phyloP scores from a whole-genome alignment of 1,140 invertebrate genomes.

The Aricia agestis region DNA sequence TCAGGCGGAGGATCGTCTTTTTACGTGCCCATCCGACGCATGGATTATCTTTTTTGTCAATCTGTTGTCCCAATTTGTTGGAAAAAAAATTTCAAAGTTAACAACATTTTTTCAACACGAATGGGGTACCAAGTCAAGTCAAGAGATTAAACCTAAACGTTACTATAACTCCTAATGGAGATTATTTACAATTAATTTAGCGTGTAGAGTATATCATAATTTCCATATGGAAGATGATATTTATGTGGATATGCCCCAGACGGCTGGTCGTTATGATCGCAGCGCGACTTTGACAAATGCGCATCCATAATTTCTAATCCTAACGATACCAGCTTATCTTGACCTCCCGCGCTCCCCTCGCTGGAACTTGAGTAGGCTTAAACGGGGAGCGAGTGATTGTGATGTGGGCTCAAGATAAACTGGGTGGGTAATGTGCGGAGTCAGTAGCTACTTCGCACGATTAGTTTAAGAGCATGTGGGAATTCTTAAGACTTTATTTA shows the following conservation, averaged over 20 bases:
- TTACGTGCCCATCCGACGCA: too few relatives aligned
- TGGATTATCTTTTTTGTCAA: too few relatives aligned
- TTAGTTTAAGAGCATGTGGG: slow-evolving; percentile 18
- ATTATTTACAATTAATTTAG: background rate
- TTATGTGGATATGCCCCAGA: slow-evolving; percentile 16
- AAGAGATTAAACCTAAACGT: too few relatives aligned
- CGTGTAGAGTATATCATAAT: background rate
- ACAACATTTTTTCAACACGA: too few relatives aligned
- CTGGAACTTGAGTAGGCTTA: background rate
- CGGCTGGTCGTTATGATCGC: background rate
- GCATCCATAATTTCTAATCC: slow-evolving; percentile 18
- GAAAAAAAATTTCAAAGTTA: too few relatives aligned
- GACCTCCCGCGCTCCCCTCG: slow-evolving; percentile 12
- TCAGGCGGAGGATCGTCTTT: too few relatives aligned
- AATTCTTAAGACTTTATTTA: slow-evolving; percentile 4
- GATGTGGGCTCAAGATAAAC: slow-evolving; percentile 7
- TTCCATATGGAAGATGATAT: slow-evolving; percentile 9
- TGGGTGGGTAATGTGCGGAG: slow-evolving; percentile 18
- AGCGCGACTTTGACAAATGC: slow-evolving; percentile 20
- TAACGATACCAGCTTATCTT: slow-evolving; percentile 2
- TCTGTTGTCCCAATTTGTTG: too few relatives aligned
- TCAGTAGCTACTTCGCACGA: slow-evolving; percentile 15
- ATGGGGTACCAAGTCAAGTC: too few relatives aligned
- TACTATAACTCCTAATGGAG: background rate
- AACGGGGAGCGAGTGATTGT: slow-evolving; percentile 10